Conservation (phyloP, 2,888 invertebrate species). For the Diachrysia chrysitis region DNA sequence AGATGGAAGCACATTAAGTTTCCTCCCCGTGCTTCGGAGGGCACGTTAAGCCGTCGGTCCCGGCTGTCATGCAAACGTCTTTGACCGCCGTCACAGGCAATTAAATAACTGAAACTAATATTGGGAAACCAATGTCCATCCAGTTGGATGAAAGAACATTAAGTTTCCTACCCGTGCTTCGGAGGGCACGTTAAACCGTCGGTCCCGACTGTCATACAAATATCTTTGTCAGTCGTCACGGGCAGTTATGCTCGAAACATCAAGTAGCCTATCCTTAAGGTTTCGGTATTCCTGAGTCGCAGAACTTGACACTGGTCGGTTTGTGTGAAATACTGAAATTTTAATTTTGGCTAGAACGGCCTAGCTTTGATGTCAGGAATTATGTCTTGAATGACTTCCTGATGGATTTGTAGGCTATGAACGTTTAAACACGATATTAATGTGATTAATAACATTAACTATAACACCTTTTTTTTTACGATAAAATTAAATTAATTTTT, state of each 20-base stretch:
- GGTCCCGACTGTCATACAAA: constrained; percentile 8
- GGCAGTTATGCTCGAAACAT: background rate
- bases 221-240: background rate
- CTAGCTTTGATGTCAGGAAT: constrained; percentile 17
- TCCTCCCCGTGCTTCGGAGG: constrained; percentile 11
- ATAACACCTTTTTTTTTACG: background rate
- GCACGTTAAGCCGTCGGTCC: constrained; percentile 19
- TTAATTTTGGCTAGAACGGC: background rate
- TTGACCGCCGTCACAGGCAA: background rate
- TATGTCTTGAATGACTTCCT: background rate
- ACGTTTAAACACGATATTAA: constrained; percentile 12
- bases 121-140: background rate
- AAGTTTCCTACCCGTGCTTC: constrained; percentile 24
- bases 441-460: background rate
- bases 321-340: background rate
- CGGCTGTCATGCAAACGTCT: background rate
- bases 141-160: background rate
- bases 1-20: background rate
- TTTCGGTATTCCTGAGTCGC: constrained; percentile 3
- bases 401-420: constrained; percentile 6
- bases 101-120: background rate
- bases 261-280: background rate
- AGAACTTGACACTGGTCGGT: constrained; percentile 8
- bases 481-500: too few relatives aligned
- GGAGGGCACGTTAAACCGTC: constrained; percentile 19